Base-by-base conservation (phyloP, 2,888 invertebrate species). In the Chorisops tibialis region DNA sequence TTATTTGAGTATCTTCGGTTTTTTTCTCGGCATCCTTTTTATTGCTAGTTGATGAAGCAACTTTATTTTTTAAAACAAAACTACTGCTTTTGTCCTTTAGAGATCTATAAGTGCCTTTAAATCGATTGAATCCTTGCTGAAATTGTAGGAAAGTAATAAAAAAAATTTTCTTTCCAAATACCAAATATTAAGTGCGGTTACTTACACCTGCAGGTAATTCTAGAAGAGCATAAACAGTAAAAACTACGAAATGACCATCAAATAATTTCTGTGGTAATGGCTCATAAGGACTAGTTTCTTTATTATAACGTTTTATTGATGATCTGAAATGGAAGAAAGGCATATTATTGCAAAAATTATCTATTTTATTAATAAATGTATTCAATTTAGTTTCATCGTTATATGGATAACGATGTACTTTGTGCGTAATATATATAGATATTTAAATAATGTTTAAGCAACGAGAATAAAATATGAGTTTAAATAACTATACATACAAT, bases 201-300 rank as follows among this genome's bases (percentile, higher is more conserved):
- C 64, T 69, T 68, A 78, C 77, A 51, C 77, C 72, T 60, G 75
- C 72, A 48, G 78, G 78, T 30, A 78, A 63, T 66, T 79, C 79
- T 63, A 78, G 67, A 19, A 78, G 70, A 12, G 79, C 79, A 64
- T 75, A 79, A 1, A 78, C 78, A 43, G 79, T 79, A 51, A 78
- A 77, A 22, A 79, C 79, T 59, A 78, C 73, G 71, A 78, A 78
- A 64, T 79, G 78, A 4, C 78, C 78, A 59, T 74, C 70, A 64
- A 79, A 77, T 9, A 77, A 68, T 52, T 75, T 73, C 47, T 76
- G 75, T 22, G 76, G 75, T 52, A 75, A 21, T 12, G 49, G 50
- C 51, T 54, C 52, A 51, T 61, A 38, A 24, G 52, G 48, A 6
- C 38, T 47, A 59, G 60, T 65, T 2, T 67, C 66, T 59, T 66